Conservation (phyloP, 1,140 invertebrate species). For the Brachionus koreanus region DNA sequence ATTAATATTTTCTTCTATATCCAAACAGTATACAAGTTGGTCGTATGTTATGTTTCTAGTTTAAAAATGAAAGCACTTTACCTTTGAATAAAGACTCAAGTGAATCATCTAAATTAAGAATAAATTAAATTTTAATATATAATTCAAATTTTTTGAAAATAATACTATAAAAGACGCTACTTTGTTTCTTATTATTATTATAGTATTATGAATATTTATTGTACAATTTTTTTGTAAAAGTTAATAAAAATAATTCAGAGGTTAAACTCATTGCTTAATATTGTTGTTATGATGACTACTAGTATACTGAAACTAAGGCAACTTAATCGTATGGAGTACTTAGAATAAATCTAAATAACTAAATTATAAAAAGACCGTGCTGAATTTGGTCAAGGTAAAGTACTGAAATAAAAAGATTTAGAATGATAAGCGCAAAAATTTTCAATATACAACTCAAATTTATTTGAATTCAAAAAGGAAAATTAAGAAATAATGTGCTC, state of each 20-base stretch:
- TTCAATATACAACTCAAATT: background rate
- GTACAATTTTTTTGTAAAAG: background rate
- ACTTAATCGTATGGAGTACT: background rate
- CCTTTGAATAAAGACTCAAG: background rate
- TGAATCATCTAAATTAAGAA: background rate
- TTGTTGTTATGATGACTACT: background rate
- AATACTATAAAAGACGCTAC: background rate
- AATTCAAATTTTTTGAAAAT: background rate
- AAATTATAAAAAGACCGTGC: background rate
- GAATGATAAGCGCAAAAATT: background rate
- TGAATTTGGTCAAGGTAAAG: background rate
- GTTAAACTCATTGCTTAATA: background rate
- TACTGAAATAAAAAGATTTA: background rate
- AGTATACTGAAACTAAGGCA: background rate
- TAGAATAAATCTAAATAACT: background rate
- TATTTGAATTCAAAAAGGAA: background rate
- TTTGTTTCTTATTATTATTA: constrained; percentile 6
- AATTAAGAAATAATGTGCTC: background rate
- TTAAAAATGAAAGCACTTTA: background rate
- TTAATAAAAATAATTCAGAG: background rate
- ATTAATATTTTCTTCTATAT: background rate
- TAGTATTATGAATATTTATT: background rate
- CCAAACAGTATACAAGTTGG: background rate
- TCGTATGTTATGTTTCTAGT: background rate
- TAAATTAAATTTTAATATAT: constrained; percentile 13